These are phyloP conservation scores for Strigamia transsilvanica DNA, from an alignment of 2,888 invertebrate genomes.

Conservation along the genomic window DNA sequence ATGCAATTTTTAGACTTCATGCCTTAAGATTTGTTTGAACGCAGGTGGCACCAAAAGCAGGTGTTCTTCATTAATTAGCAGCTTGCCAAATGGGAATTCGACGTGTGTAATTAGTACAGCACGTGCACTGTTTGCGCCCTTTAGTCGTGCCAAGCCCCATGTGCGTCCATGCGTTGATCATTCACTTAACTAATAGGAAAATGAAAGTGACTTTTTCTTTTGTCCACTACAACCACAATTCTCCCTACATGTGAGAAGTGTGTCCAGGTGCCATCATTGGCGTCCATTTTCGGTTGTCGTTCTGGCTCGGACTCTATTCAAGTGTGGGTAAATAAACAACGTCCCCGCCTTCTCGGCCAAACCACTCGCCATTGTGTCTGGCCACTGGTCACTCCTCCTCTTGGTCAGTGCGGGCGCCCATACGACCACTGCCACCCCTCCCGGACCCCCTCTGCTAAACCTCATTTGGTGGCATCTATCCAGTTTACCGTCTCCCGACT, in stretches of 20 bases:
- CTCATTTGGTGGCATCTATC: constrained; percentile 30
- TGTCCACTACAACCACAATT: constrained; percentile 30
- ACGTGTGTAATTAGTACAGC: constrained; percentile 21
- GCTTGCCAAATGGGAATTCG: not conserved
- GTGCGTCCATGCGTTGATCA: constrained; percentile 30
- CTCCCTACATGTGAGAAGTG: constrained; percentile 15
- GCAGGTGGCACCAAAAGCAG: constrained; percentile 1
- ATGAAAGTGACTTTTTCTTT: constrained; percentile 30
- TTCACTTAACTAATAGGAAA: constrained; percentile 30
- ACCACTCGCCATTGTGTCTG: constrained; percentile 30
- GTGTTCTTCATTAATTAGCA: constrained; percentile 18
- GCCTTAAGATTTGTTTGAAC: not conserved
- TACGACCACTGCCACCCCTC: constrained; percentile 30
- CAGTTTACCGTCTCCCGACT: not conserved
- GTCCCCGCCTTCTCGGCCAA: constrained; percentile 30
- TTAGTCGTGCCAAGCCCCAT: constrained; percentile 21
- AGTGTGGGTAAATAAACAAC: constrained; percentile 30
- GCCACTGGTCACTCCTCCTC: constrained; percentile 30
- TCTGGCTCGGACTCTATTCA: constrained; percentile 20
- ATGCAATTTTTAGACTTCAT: not conserved
- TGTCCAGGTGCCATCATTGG: constrained; percentile 26
- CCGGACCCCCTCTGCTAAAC: constrained; percentile 21
- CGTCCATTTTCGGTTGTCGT: constrained; percentile 30
- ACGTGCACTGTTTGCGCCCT: constrained; percentile 17
- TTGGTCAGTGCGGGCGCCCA: constrained; percentile 30